Percentiles rank a stretch among this genome's conserved stretches.
Conservation (phyloP, 2,113 vertebrate genomes). For the Pygoscelis antarcticus region DNA sequence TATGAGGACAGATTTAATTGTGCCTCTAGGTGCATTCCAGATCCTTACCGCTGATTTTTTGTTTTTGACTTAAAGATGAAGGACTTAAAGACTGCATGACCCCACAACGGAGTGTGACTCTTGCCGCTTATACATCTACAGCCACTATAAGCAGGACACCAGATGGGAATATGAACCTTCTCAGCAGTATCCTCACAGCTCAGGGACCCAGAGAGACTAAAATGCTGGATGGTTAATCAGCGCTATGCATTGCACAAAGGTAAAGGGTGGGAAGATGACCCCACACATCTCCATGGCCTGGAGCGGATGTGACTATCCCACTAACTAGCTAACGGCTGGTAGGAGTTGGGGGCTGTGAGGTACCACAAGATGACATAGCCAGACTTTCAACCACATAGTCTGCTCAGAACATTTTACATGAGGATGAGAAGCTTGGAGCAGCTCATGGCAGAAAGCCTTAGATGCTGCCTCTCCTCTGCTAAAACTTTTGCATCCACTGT, state of each 20-base stretch:
- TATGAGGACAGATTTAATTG: background rate
- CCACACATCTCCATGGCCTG: background rate
- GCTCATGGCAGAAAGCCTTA: background rate
- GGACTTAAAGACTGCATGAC: background rate
- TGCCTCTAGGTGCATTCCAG: background rate
- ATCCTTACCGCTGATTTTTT: background rate
- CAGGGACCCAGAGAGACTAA: background rate
- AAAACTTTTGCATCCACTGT: background rate
- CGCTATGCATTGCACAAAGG: background rate
- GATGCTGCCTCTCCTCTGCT: background rate
- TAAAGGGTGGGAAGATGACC: background rate
- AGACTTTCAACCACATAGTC: background rate
- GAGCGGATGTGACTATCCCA: background rate
- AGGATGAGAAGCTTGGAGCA: background rate
- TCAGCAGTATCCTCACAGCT: background rate
- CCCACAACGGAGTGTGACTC: background rate
- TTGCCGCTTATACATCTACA: background rate
- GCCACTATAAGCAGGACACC: background rate
- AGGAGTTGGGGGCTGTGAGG: background rate
- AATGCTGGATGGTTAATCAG: background rate
- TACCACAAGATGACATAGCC: background rate
- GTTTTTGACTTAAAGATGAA: background rate
- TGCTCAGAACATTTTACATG: background rate
- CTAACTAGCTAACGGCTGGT: background rate
- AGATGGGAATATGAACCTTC: background rate